Conservation (phyloP, 2,888 invertebrate genomes). For the Rotaria macrura region DNA sequence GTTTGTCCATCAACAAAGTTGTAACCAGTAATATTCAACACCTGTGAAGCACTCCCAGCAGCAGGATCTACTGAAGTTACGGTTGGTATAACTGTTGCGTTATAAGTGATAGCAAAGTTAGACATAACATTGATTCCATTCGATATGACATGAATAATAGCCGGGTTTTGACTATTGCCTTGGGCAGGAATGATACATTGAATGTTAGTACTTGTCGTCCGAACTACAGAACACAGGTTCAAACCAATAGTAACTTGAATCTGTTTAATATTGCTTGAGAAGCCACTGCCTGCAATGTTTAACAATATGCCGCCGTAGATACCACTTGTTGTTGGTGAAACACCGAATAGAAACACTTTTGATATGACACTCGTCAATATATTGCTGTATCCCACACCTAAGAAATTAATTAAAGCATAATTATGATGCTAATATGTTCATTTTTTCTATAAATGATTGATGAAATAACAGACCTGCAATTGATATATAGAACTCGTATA, state of each 20-base stretch:
- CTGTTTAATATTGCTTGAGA: background rate
- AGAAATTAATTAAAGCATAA: too few relatives aligned
- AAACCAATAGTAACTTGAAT: constrained; percentile 20
- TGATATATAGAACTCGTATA: too few relatives aligned
- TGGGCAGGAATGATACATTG: constrained; percentile 16
- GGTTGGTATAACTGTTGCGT: background rate
- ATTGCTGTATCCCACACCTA: too few relatives aligned
- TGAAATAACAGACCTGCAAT: too few relatives aligned
- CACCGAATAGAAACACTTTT: background rate
- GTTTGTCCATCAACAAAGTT: background rate
- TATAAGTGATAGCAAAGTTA: background rate
- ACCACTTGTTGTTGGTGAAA: background rate
- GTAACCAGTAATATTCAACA: background rate
- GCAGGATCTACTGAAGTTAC: background rate
- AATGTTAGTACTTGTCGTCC: background rate
- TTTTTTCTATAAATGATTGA: too few relatives aligned
- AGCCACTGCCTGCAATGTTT: constrained; percentile 22
- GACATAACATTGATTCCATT: too few relatives aligned
- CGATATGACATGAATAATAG: background rate
- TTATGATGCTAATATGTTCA: too few relatives aligned
- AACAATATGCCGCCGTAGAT: constrained; percentile 20
- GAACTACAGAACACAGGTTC: background rate
- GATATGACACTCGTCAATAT: background rate
- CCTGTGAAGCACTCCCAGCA: background rate
- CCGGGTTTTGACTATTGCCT: background rate